Percentiles rank a stretch among this genome's conserved stretches.
These are phyloP conservation scores for Rattus norvegicus DNA, from an alignment of 2,113 vertebrate species.

Conservation along the genomic window GRCr8 NC_086037.1:34484501-34485000, in stretches of 20 bases:
- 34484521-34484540: not conserved
- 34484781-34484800: not conserved
- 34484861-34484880: too few relatives aligned
- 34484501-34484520: not conserved
- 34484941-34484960: not conserved
- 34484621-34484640: not conserved
- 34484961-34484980: not conserved
- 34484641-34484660: not conserved
- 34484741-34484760: accelerated
- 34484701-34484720: accelerated
- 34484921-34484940: not conserved
- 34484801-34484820: not conserved
- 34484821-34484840: not conserved
- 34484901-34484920: not conserved
- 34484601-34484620: not conserved
- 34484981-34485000: accelerated
- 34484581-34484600: accelerated
- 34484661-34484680: not conserved
- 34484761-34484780: not conserved
- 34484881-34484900: not conserved
- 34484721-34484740: accelerated
- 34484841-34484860: not conserved
- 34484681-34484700: accelerated
- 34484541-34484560: not conserved
- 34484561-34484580: not conserved